Base-by-base conservation (phyloP, 92 coral and sea anemone genomes). In the Phenganax stokvisi region DNA sequence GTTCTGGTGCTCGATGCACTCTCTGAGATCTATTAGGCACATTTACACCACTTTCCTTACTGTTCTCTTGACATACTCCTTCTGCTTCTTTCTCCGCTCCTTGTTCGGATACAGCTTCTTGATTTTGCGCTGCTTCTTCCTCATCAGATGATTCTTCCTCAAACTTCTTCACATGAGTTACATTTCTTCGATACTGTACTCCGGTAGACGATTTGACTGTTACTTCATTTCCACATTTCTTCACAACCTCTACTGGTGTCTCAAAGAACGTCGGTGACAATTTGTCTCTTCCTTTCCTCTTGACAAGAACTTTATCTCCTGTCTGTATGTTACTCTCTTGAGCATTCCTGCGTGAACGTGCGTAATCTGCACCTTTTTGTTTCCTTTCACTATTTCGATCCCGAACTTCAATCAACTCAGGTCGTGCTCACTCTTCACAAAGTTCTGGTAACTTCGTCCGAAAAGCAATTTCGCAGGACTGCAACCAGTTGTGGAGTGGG, bases 131-230 rank as follows among this genome's bases (percentile, higher is more conserved):
- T 37, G 47, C 73, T 30, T 68, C 73, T 68, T 2, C 73, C 1
- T 68, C 73, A 30, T 37, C 47, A 37, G 73, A 30, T 68, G 27
- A 12, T 61, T 56, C 16, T 6, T 68, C 78, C 53, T 30, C 55
- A 54, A 81, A 53, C 30, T 70, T 81, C 78, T 81, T 81, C 29
- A 81, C 16, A 0, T 81, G 74, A 27, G 83, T 80, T 31, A 80
- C 57, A 65, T 65, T 80, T 17, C 83, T 53, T 28, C 75, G 72
- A 56, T 63, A 80, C 72, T 80, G 83, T 25, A 66, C 74, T 59
- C 83, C 83, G 3, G 63, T 12, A 8, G 54, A 12, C 44, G 58
- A 16, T 30, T 80, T 25, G 5, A 80, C 81, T 13, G 47, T 20
- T 17, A 83, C 86, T 0, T 57, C 55, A 20, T 52, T 51, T 37